phyloP scores from a whole-genome alignment of 2,888 invertebrate genomes.

The Drosophila kanekoi region DNA sequence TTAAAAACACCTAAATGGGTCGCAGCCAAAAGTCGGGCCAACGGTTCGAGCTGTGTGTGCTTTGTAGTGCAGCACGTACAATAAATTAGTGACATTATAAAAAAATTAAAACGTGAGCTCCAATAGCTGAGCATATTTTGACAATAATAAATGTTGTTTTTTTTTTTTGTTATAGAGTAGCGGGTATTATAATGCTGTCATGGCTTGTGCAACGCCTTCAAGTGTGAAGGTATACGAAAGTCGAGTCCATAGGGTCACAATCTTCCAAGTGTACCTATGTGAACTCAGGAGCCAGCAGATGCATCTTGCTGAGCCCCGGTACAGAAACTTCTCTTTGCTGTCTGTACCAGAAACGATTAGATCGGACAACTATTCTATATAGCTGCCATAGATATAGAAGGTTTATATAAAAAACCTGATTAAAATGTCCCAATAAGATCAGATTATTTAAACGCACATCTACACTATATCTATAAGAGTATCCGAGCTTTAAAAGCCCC shows the following conservation, averaged over 20 bases:
- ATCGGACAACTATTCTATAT: not conserved
- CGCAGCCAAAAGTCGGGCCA: slow-evolving; percentile 44
- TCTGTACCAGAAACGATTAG: not conserved
- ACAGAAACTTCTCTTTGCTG: not conserved
- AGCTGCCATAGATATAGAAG: not conserved
- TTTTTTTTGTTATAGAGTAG: slow-evolving; percentile 29
- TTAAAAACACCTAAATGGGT: slow-evolving; percentile 78
- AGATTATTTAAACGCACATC: not conserved
- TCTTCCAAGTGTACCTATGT: not conserved
- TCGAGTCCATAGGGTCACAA: not conserved
- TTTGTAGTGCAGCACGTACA: slow-evolving; percentile 78
- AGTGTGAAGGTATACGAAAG: not conserved
- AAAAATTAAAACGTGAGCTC: slow-evolving; percentile 78
- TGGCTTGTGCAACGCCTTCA: not conserved
- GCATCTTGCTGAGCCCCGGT: not conserved
- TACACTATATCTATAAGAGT: slow-evolving; percentile 1
- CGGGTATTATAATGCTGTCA: not conserved
- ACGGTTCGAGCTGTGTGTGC: slow-evolving; percentile 40
- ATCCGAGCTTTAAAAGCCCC: not conserved
- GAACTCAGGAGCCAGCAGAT: not conserved
- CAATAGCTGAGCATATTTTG: slow-evolving; percentile 60
- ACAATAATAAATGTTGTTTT: slow-evolving; percentile 64
- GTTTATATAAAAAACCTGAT: too few species aligned
- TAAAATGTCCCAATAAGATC: not conserved
- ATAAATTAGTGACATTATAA: slow-evolving; percentile 78